These are phyloP conservation scores for Paracentrotus lividus DNA, from an alignment of 53 echinoderm and acorn worm species.

Conservation along the genomic window DNA sequence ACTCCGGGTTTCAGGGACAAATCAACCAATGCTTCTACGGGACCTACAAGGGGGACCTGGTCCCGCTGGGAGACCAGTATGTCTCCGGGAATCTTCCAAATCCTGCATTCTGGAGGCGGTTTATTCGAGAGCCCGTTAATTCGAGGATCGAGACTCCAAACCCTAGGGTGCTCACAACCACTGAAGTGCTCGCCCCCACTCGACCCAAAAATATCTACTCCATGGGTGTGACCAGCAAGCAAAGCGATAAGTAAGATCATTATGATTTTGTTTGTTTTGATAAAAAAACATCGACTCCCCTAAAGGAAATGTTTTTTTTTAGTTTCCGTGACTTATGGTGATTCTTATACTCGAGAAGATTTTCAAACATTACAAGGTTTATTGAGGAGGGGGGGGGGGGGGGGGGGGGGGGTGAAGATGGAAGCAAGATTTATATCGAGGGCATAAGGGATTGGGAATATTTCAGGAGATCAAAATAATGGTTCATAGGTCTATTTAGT, in stretches of 20 bases:
- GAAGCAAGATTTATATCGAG: too few relatives aligned
- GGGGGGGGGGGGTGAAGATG: too few relatives aligned
- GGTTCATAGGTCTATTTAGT: too few relatives aligned
- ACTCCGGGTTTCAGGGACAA: constrained; percentile 97
- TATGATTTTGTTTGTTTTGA: background rate
- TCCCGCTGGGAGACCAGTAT: constrained; percentile 83
- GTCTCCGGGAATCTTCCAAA: constrained; percentile 84
- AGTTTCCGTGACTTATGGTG: too few relatives aligned
- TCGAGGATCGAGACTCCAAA: background rate
- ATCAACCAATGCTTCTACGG: constrained; percentile 94
- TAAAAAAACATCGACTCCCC: too few relatives aligned
- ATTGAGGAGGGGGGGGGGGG: too few relatives aligned
- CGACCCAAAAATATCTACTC: background rate
- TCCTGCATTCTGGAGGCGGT: constrained; percentile 90
- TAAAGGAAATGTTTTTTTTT: too few relatives aligned
- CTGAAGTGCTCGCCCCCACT: constrained; percentile 28
- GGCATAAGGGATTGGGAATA: too few relatives aligned
- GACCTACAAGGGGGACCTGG: constrained; percentile 65
- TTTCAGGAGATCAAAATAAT: too few relatives aligned
- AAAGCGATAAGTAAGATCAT: background rate
- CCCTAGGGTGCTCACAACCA: constrained; percentile 32
- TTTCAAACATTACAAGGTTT: too few relatives aligned
- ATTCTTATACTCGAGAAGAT: too few relatives aligned
- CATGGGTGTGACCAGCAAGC: background rate
- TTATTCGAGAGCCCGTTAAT: constrained; percentile 65